Conservation (phyloP, 92 coral and sea anemone species). For the Diadumene lineata region DNA sequence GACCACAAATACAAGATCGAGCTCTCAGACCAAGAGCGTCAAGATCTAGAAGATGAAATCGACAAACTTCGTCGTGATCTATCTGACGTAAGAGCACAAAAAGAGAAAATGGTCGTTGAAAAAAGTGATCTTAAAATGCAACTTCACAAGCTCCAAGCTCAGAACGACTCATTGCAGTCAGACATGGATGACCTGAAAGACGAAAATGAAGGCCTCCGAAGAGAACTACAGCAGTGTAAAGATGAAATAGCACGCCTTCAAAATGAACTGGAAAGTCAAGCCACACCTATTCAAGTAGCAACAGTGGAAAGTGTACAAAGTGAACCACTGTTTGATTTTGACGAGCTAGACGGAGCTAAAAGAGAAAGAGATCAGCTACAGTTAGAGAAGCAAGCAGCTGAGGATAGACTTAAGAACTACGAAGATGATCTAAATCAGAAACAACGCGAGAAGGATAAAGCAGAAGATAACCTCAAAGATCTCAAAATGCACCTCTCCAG, state of each 20-base stretch:
- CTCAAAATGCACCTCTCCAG: conserved; percentile 59
- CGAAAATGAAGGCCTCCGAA: conserved; percentile 66
- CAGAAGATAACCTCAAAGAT: conserved; percentile 47
- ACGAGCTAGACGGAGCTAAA: conserved; percentile 75
- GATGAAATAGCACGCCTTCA: conserved; percentile 58
- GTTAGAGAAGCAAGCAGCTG: conserved; percentile 61
- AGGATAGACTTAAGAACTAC: conserved; percentile 49
- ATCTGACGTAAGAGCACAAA: conserved; percentile 59
- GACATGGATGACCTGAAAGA: conserved; percentile 63
- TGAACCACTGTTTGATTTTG: conserved; percentile 58
- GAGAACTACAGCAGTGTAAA: conserved; percentile 51
- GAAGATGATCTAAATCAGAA: conserved; percentile 54
- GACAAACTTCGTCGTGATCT: conserved; percentile 69
- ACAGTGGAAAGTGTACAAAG: conserved; percentile 65
- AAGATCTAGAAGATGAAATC: conserved; percentile 63
- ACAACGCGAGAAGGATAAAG: conserved; percentile 48
- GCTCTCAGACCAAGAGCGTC: conserved; percentile 67
- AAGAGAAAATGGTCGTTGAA: conserved; percentile 58
- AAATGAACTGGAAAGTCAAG: conserved; percentile 44
- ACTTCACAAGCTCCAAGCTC: conserved; percentile 57
- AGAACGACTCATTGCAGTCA: conserved; percentile 47
- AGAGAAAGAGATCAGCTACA: conserved; percentile 71
- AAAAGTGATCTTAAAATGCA: conserved; percentile 71
- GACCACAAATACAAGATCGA: conserved; percentile 59
- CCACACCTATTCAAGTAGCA: conserved; percentile 62